phyloP scores from a whole-genome alignment of 2,888 invertebrate species.

The Thysanoteuthis rhombus region DNA sequence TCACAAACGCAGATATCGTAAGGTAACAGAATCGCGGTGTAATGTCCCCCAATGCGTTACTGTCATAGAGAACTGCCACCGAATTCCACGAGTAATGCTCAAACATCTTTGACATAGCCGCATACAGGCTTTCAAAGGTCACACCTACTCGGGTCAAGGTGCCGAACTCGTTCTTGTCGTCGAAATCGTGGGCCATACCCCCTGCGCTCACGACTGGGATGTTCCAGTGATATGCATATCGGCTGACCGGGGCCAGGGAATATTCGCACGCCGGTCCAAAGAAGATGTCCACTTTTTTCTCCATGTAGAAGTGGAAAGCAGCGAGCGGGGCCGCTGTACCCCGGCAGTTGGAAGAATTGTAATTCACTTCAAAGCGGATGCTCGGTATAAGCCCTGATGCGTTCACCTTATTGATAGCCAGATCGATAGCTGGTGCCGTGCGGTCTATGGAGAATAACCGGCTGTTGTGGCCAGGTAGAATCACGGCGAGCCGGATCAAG shows the following conservation, averaged over 20 bases:
- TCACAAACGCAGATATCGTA: constrained; percentile 79
- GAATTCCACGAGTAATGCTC: constrained; percentile 73
- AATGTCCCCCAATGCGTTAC: constrained; percentile 76
- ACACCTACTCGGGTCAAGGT: constrained; percentile 39
- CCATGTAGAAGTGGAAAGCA: constrained; percentile 55
- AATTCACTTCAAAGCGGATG: constrained; percentile 43
- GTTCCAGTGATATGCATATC: constrained; percentile 89
- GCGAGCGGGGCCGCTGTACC: constrained; percentile 55
- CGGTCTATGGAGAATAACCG: constrained; percentile 52
- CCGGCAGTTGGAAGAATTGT: constrained; percentile 53
- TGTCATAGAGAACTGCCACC: constrained; percentile 79
- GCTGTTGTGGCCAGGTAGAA: constrained; percentile 50
- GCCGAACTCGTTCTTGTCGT: constrained; percentile 38
- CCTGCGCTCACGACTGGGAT: constrained; percentile 82
- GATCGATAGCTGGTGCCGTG: constrained; percentile 60
- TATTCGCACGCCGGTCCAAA: constrained; percentile 69
- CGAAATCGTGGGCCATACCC: constrained; percentile 58
- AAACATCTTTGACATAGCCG: constrained; percentile 34
- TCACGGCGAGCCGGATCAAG: constrained; percentile 50
- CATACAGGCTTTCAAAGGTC: constrained; percentile 40
- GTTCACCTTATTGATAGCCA: constrained; percentile 53
- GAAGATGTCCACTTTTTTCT: constrained; percentile 53
- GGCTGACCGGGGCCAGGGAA: constrained; percentile 87
- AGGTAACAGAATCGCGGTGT: constrained; percentile 79
- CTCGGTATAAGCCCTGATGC: constrained; percentile 34